Evolutionary conservation across 2,888 invertebrate species (phyloP), one percentile per base, ranked within the genome.

Genomic region (Drosophila borborema): DNA sequence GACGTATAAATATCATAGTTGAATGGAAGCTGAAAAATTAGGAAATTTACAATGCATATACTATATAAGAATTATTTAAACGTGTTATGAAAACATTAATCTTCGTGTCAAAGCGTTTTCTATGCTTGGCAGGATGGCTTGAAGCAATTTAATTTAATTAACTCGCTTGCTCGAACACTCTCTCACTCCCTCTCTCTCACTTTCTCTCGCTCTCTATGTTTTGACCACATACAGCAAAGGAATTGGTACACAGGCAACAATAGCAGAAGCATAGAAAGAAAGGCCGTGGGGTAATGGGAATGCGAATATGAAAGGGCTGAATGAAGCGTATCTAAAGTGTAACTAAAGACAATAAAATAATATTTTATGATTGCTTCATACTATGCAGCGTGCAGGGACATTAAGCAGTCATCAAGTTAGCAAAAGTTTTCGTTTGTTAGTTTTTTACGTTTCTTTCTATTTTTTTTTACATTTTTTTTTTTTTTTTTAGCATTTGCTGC

Each of bases 81-180:
- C 68, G 38, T 46, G 38, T 18, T 40, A 4, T 8, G 14, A 48
- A 18, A 34, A 14, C 41, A 60, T 18, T 48, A 61, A 51, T 61
- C 49, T 40, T 12, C 8, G 0, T 12, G 38, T 40, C 40, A 18
- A n/a, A 23, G 12, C 12, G 18, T 9, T 20, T 48, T 28, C 34
- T 23, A 18, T 6, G 28, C 31, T 31, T 4, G 20, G 20, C 20
- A 20, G 20, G 20, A 51, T 68, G 36, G 54, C 87, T 56, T 16
- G 55, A 54, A 74, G 86, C 86, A 56, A 45, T 73, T 63, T 75
- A 73, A 85, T 83, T 83, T 77, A 83, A 82, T 83, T 82, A 80
- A 71, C 66, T 49, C n/a, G 9, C 31, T 12, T 7, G 16, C n/a
- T 31, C 34, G 28, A 6, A 6, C 6, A 4, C 28, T 28, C 6